A percentile compares a stretch with the other conserved stretches of the same genome.
These are phyloP conservation scores for Athetis lepigone DNA, from an alignment of 2,888 invertebrate genomes.

Conservation along the genomic window DNA sequence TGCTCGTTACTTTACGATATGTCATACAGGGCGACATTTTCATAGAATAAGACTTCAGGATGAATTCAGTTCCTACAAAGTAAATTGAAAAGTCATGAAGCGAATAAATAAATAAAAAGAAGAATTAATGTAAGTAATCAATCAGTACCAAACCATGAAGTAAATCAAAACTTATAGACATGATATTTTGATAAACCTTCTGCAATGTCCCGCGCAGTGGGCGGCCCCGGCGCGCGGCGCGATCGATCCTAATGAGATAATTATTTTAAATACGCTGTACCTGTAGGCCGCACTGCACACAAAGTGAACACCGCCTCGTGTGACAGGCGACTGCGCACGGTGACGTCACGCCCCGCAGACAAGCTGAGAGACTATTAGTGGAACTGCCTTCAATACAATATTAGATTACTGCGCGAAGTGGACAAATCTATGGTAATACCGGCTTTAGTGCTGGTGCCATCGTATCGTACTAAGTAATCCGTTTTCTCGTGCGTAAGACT, in stretches of 20 bases:
- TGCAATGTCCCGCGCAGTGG: neutral
- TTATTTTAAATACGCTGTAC: conserved; percentile 48
- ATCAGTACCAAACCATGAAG: no score
- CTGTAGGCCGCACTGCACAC: conserved; percentile 28
- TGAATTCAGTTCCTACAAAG: neutral
- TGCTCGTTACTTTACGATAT: neutral
- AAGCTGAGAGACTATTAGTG: neutral
- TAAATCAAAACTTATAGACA: neutral
- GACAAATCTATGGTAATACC: conserved; percentile 3
- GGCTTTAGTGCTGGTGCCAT: neutral
- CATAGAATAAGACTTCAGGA: neutral
- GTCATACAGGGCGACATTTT: neutral
- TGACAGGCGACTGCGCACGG: neutral
- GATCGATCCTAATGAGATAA: conserved; percentile 60
- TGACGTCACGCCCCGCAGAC: no score
- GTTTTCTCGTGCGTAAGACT: conserved; percentile 26
- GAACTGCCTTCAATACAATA: neutral
- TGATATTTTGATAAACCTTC: conserved; percentile 37
- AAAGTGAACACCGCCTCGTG: conserved; percentile 29
- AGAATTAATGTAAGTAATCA: no score
- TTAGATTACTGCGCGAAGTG: conserved; percentile 1
- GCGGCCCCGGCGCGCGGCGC: conserved; percentile 23
- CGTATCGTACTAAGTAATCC: neutral
- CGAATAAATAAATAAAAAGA: no score
- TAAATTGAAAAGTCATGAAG: no score